A percentile compares a stretch with the other conserved stretches of the same genome.
phyloP scores from a whole-genome alignment of 2,797 vertebrate genomes.

The Thripadectes ignobilis region DNA sequence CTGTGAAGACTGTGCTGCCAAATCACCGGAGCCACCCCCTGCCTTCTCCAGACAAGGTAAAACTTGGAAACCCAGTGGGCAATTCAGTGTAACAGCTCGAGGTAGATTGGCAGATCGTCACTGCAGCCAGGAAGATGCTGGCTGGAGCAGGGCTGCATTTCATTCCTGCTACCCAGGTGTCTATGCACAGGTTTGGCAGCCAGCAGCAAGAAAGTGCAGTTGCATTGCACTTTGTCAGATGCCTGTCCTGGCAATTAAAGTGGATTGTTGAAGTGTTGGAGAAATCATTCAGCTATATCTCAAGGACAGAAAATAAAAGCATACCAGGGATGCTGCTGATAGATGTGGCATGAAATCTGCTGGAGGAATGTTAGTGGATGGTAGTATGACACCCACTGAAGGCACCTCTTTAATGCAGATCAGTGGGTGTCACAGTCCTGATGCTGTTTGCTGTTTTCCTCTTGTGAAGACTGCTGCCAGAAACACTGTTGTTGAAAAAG shows the following conservation, averaged over 20 bases:
- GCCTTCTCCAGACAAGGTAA: not conserved
- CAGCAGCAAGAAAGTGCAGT: not conserved
- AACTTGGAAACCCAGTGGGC: rapidly evolving
- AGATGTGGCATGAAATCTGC: not conserved
- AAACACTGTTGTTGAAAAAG: not conserved
- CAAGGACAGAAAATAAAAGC: not conserved
- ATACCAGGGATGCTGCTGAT: not conserved
- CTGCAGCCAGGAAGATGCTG: not conserved
- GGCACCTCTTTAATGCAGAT: not conserved
- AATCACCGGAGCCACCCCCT: not conserved
- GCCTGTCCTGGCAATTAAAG: not conserved
- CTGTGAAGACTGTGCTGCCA: not conserved
- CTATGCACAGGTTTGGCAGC: not conserved
- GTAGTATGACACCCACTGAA: not conserved
- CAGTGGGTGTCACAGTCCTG: not conserved
- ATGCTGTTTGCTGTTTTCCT: not conserved
- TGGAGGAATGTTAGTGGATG: not conserved
- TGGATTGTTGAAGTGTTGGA: not conserved
- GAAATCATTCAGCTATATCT: not conserved
- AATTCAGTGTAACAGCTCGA: not conserved
- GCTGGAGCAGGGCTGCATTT: not conserved
- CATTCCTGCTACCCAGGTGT: not conserved
- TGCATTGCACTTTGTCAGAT: not conserved
- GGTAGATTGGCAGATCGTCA: not conserved
- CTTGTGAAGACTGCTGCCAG: not conserved